Conservation (phyloP, 2,113 vertebrate species). For the Periophthalmodon schlosseri region DNA sequence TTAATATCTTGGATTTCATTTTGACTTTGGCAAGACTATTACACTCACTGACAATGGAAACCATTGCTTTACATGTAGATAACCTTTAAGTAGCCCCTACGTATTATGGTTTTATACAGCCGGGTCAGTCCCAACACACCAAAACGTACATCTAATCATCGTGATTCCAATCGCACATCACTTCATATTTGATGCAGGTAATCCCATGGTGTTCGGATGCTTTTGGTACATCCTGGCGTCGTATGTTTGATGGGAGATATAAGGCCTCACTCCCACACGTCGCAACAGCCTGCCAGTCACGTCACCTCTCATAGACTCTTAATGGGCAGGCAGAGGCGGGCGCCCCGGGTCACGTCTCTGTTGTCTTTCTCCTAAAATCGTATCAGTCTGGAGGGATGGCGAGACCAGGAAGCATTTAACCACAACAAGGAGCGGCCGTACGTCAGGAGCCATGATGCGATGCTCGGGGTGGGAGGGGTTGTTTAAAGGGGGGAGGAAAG, state of each 20-base stretch:
- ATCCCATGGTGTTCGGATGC: background rate
- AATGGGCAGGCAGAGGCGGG: constrained; percentile 65
- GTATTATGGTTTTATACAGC: background rate
- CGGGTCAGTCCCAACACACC: background rate
- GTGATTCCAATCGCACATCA: too few species aligned
- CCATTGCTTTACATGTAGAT: background rate
- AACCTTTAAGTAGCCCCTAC: background rate
- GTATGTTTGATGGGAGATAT: constrained; percentile 59
- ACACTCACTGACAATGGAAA: background rate
- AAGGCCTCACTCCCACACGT: constrained; percentile 64
- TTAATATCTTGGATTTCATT: background rate
- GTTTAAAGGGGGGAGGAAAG: constrained; percentile 2
- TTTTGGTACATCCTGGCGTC: constrained; percentile 38
- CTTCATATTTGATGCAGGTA: background rate
- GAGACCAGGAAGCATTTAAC: constrained; percentile 56
- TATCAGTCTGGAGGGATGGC: constrained; percentile 32
- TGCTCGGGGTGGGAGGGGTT: constrained; percentile 39
- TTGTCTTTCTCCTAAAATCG: constrained; percentile 33
- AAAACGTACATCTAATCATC: background rate
- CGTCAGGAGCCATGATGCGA: constrained; percentile 53
- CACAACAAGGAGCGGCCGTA: constrained; percentile 52
- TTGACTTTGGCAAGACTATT: background rate
- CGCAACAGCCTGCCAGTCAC: constrained; percentile 53
- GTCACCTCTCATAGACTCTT: constrained; percentile 54
- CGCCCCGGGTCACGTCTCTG: constrained; percentile 59